These are phyloP conservation scores for Lepilemur ruficaudatus DNA, from an alignment of 2,797 vertebrate genomes.

Conservation along the genomic window DNA sequence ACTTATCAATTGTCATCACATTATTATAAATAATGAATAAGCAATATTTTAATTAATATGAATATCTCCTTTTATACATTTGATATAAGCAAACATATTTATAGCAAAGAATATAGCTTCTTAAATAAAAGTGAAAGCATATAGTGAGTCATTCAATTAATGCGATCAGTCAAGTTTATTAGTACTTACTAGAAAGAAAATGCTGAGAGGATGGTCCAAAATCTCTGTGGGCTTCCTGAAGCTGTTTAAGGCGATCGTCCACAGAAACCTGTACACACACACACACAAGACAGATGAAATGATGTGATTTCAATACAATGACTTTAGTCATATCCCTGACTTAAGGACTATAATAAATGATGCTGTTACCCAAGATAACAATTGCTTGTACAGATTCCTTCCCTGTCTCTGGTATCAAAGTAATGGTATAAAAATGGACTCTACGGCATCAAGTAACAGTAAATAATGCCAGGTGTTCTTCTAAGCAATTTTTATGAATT, in stretches of 20 bases:
- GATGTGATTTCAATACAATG: not conserved
- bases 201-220: conserved; percentile 97
- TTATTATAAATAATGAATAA: not conserved
- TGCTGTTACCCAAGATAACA: not conserved
- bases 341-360: not conserved
- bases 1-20: not conserved
- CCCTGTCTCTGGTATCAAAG: not conserved
- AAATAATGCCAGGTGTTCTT: not conserved
- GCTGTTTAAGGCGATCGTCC: conserved; percentile 94
- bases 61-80: not conserved
- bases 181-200: conserved; percentile 96
- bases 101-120: not conserved
- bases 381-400: not conserved
- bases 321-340: not conserved
- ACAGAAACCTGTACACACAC: conserved; percentile 89
- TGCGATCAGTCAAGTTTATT: not conserved
- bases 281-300: conserved; percentile 16
- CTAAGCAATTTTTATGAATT: not conserved
- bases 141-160: not conserved
- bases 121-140: not conserved
- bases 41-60: not conserved
- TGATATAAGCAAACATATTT: not conserved
- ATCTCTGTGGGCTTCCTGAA: conserved; percentile 96
- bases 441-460: not conserved
- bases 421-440: not conserved